A percentile compares a stretch with the other conserved stretches of the same genome.
Conservation (phyloP, 2,113 vertebrate species). For the Alosa alosa region DNA sequence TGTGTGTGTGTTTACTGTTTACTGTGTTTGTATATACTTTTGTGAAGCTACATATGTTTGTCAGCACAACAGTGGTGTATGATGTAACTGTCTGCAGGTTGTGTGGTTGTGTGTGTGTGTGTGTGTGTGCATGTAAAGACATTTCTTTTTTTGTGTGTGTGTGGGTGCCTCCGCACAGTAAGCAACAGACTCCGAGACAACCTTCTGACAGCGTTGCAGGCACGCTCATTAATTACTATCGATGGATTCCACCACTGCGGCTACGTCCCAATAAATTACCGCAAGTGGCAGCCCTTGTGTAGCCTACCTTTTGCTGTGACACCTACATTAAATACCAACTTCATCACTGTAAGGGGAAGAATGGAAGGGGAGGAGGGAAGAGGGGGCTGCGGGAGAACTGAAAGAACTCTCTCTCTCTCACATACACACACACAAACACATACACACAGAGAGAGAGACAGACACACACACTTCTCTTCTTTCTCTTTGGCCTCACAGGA, state of each 20-base stretch:
- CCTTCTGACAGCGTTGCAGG: neutral
- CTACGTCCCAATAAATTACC: constrained; percentile 13
- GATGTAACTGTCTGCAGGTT: constrained; percentile 18
- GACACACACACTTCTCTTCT: neutral
- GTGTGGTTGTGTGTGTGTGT: neutral
- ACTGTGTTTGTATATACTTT: neutral
- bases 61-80: constrained; percentile 18
- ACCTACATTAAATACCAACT: constrained; percentile 16
- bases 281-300: constrained; percentile 3
- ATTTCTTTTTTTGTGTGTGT: neutral
- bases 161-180: constrained; percentile 1
- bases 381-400: neutral
- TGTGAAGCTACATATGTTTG: neutral
- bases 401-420: neutral
- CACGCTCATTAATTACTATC: neutral
- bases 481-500: constrained; percentile 26
- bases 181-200: neutral
- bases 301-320: neutral
- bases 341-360: neutral
- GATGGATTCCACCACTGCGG: neutral
- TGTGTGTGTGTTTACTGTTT: neutral
- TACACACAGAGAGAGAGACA: neutral
- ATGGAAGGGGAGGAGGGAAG: neutral
- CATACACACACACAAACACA: neutral
- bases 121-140: neutral